Conservation (phyloP, 2,113 vertebrate genomes). For the Sterna hirundo region DNA sequence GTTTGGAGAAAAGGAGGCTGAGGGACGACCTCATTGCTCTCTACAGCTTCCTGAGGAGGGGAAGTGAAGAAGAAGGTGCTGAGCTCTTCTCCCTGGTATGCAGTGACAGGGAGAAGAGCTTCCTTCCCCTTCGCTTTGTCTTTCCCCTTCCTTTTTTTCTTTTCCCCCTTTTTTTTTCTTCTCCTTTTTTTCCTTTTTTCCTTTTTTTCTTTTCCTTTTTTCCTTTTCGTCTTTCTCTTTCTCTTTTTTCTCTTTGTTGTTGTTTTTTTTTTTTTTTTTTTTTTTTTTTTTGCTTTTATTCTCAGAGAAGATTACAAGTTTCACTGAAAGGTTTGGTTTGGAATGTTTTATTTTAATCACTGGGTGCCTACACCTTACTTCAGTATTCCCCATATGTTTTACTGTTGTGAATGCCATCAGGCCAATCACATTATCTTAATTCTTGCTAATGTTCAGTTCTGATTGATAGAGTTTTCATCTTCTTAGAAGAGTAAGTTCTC, state of each 20-base stretch:
- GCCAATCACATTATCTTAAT: neutral
- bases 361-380: neutral
- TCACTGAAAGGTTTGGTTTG: neutral
- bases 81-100: neutral
- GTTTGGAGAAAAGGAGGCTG: neutral
- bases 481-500: neutral
- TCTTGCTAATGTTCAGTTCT: neutral
- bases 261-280: no score
- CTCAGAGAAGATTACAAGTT: neutral
- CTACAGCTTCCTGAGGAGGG: neutral
- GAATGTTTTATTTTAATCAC: neutral
- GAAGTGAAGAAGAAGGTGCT: neutral
- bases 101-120: neutral
- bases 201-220: no score
- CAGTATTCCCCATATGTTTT: neutral
- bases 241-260: no score
- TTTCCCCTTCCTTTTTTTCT: no score
- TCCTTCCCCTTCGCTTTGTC: no score
- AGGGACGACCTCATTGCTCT: neutral
- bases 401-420: neutral
- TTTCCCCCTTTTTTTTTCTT: no score
- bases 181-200: no score
- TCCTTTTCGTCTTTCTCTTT: no score
- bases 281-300: neutral
- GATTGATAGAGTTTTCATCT: neutral